phyloP scores from a whole-genome alignment of 2,113 vertebrate genomes.

The Forbesichthys agassizii region DNA sequence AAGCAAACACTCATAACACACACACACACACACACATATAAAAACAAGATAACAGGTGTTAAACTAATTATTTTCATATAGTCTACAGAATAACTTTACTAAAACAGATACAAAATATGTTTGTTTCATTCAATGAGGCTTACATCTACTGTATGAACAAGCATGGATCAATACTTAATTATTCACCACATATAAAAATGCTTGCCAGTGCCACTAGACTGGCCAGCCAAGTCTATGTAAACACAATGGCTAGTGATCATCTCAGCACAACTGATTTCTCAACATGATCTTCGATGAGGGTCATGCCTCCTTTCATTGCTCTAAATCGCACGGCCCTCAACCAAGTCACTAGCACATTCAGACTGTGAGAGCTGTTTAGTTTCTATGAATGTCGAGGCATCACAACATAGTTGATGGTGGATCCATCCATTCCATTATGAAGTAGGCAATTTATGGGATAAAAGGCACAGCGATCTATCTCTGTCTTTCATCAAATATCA shows the following conservation, averaged over 20 bases:
- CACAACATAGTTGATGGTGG: background rate
- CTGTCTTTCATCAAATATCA: background rate
- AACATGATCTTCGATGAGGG: background rate
- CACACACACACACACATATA: too few relatives aligned
- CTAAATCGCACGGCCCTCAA: background rate
- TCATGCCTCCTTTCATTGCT: background rate
- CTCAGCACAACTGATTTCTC: background rate
- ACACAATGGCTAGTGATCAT: background rate
- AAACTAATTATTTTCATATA: too few relatives aligned
- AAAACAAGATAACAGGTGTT: too few relatives aligned
- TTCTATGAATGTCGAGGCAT: slow-evolving; percentile 17
- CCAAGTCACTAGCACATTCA: slow-evolving; percentile 22
- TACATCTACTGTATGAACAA: too few relatives aligned
- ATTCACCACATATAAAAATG: background rate
- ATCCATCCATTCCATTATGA: background rate
- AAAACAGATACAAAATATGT: background rate
- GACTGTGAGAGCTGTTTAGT: slow-evolving; percentile 7
- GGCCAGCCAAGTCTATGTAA: background rate
- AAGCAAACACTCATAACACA: too few relatives aligned
- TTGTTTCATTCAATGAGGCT: too few relatives aligned
- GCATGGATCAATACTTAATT: background rate
- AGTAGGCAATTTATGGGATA: background rate
- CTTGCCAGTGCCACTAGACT: background rate
- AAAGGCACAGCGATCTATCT: background rate
- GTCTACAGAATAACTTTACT: too few relatives aligned